Percentiles rank a stretch among this genome's conserved stretches.
phyloP scores from a whole-genome alignment of 2,888 invertebrate species.

The Parnassius glacialis region DNA sequence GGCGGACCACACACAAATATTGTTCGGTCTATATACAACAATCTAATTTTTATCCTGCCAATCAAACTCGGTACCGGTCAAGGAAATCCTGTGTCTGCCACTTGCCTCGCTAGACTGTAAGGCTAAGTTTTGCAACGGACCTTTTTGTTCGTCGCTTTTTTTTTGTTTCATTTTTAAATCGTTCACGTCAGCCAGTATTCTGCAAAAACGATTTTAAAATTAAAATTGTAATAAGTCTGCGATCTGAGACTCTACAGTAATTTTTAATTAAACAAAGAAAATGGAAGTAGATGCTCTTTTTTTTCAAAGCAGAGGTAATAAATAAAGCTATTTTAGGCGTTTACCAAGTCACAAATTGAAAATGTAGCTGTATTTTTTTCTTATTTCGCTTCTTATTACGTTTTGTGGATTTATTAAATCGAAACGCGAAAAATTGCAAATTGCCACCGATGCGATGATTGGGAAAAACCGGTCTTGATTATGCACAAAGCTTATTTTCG shows the following conservation, averaged over 20 bases:
- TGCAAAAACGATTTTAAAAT: too few relatives aligned
- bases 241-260: too few relatives aligned
- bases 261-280: too few relatives aligned
- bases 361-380: not conserved
- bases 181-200: not conserved
- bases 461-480: slow-evolving; percentile 18
- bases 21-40: slow-evolving; percentile 21
- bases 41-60: slow-evolving; percentile 29
- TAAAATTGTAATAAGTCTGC: too few relatives aligned
- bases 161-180: slow-evolving; percentile 6
- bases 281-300: too few relatives aligned
- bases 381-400: not conserved
- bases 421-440: slow-evolving; percentile 18
- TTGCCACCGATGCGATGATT: slow-evolving; percentile 10
- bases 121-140: slow-evolving; percentile 10
- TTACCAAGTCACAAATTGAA: too few relatives aligned
- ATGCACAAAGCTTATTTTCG: slow-evolving; percentile 7
- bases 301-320: too few relatives aligned
- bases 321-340: too few relatives aligned
- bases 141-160: not conserved
- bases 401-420: slow-evolving; percentile 1
- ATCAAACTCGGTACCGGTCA: slow-evolving; percentile 28
- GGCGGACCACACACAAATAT: slow-evolving; percentile 38
- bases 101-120: slow-evolving; percentile 8
- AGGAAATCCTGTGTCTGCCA: slow-evolving; percentile 24